Evolutionary conservation across 2,888 invertebrate genomes (phyloP).

Genomic region (Gastrophysa polygoni): DNA sequence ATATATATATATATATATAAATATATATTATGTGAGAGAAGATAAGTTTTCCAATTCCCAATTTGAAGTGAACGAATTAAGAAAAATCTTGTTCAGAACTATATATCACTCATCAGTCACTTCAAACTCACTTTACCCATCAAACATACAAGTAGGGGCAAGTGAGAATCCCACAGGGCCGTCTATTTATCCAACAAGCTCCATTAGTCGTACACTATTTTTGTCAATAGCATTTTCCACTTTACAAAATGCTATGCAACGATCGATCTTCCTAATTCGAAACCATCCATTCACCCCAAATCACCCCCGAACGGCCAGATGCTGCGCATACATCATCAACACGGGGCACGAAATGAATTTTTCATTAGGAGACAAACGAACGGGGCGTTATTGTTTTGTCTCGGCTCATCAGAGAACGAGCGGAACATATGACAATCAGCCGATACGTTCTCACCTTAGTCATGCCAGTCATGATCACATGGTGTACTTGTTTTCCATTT

Average conservation of each 20-base stretch:
- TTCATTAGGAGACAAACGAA: slow-evolving; percentile 40
- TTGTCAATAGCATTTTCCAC: slow-evolving; percentile 20
- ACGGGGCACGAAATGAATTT: slow-evolving; percentile 34
- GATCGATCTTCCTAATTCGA: slow-evolving; percentile 38
- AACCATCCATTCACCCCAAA: slow-evolving; percentile 36
- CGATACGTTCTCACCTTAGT: slow-evolving; percentile 42
- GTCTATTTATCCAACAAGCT: neutral
- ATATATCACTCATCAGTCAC: too few relatives aligned
- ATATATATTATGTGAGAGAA: too few relatives aligned
- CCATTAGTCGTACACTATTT: slow-evolving; percentile 4
- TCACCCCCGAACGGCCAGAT: slow-evolving; percentile 34
- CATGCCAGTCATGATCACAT: slow-evolving; percentile 22
- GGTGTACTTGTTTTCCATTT: neutral
- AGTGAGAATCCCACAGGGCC: neutral
- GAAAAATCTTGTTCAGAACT: too few relatives aligned
- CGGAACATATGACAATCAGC: slow-evolving; percentile 40
- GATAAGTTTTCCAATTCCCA: too few relatives aligned
- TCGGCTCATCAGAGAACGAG: slow-evolving; percentile 26
- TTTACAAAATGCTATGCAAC: slow-evolving; percentile 28
- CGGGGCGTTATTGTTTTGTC: slow-evolving; percentile 31
- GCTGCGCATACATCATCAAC: slow-evolving; percentile 38
- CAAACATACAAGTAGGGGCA: too few relatives aligned
- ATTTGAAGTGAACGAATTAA: too few relatives aligned
- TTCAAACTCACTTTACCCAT: too few relatives aligned
- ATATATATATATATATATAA: too few relatives aligned